Base-by-base conservation (phyloP, 2,888 invertebrate genomes). In the Clunio marinus region DNA sequence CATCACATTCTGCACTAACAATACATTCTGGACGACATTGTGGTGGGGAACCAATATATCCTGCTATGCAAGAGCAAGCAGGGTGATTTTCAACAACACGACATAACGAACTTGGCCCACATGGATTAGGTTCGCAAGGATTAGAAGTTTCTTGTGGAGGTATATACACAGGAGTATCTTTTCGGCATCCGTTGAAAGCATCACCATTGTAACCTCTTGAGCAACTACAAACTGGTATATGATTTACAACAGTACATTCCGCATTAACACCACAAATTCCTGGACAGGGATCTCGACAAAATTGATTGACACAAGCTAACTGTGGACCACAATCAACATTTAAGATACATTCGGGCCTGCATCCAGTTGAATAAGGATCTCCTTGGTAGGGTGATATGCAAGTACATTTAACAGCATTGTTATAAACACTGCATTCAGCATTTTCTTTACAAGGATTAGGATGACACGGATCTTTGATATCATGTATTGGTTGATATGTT, bases 341-440 rank as follows among this genome's bases (percentile, higher is more conserved):
- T 71, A 87, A 85, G 10, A 88, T 84, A 77, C 93, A 93, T 79
- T 93, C 93, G 1, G 93, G 93, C 71, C 88, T 83, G 74, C 93
- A 94, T 32, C 92, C 92, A 17, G 89, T 88, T 15, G 85, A 84
- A 75, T 91, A 93, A 2, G 93, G 92, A 80, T 94, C 91, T 7
- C 93, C 93, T 70, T 90, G 86, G 74, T 92, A 91, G 2, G 92
- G 92, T 69, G 92, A 89, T 74, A 93, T 90, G 74, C 93, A 94
- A n/a, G 83, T 83, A 76, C 94, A 94, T 72, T 86, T 84, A 0
- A 88, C 86, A 27, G 82, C 80, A 17, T 87, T 86, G 73, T 88
- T 86, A 1, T 84, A 80, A 27, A 86, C 84, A 0, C 84, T 83
- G 75, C 93, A 94, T 69, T 89, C 82, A 69, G 87, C 83, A 73